Evolutionary conservation across 2,888 invertebrate species (phyloP).

Genomic region (Drosophila aldrichi): DNA sequence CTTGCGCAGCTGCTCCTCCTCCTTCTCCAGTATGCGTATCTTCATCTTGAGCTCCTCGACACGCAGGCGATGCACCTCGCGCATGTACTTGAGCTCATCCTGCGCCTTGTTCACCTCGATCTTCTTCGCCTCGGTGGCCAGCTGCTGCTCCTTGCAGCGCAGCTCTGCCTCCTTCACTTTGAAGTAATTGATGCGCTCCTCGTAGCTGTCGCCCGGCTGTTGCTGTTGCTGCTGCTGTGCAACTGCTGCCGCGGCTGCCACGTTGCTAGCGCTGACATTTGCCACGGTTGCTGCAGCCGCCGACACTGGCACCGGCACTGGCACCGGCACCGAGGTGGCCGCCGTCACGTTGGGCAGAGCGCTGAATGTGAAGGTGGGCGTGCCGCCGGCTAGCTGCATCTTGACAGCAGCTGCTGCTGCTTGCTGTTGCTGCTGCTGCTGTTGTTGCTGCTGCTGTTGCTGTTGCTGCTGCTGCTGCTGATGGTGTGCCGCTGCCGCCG

Average conservation of each 20-base stretch:
- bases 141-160: constrained; percentile 82
- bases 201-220: constrained; percentile 59
- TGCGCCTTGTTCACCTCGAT: constrained; percentile 82
- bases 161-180: constrained; percentile 84
- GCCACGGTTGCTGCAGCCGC: constrained; percentile 24
- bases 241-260: constrained; percentile 21
- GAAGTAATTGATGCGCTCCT: constrained; percentile 83
- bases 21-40: constrained; percentile 83
- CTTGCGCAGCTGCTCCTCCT: constrained; percentile 82
- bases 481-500: constrained; percentile 66
- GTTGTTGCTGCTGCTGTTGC: constrained; percentile 59
- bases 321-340: constrained; percentile 46
- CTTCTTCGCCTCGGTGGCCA: constrained; percentile 82
- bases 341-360: constrained; percentile 77
- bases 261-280: constrained; percentile 35
- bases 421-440: constrained; percentile 62
- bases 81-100: constrained; percentile 83
- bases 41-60: constrained; percentile 84
- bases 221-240: constrained; percentile 7
- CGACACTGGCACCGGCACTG: constrained; percentile 54
- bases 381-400: constrained; percentile 78
- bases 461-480: constrained; percentile 73
- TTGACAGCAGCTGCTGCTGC: constrained; percentile 71
- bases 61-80: constrained; percentile 82
- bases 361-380: constrained; percentile 82